Conservation (phyloP, 2,888 invertebrate genomes). For the Eulithis testata region DNA sequence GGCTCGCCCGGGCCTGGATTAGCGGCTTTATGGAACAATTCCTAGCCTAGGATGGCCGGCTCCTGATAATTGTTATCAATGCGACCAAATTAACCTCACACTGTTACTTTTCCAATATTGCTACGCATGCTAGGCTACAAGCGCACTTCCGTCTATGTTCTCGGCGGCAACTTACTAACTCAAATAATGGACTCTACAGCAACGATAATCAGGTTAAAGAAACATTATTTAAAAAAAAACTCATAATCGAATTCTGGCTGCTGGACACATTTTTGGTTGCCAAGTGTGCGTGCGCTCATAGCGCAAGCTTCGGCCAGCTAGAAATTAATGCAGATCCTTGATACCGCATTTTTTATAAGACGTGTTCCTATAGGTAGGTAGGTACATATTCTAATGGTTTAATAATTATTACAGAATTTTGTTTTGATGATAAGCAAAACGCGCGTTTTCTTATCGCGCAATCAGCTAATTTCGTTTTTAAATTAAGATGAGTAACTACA, state of each 20-base stretch:
- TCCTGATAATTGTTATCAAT: slow-evolving; percentile 82
- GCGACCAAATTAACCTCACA: slow-evolving; percentile 68
- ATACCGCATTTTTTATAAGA: no score
- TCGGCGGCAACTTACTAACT: no score
- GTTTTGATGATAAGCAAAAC: slow-evolving; percentile 19
- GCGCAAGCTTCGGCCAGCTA: no score
- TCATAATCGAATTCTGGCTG: no score
- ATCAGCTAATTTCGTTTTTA: slow-evolving; percentile 65
- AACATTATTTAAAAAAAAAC: no score
- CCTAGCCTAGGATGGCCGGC: slow-evolving; percentile 66
- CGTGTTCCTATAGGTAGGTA: no score
- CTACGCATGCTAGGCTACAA: not conserved
- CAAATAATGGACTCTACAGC: no score
- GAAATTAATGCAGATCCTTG: no score
- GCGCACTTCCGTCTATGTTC: no score
- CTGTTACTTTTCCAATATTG: slow-evolving; percentile 54
- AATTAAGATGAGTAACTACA: slow-evolving; percentile 68
- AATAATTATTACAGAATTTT: not conserved
- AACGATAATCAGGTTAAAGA: no score
- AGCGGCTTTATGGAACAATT: slow-evolving; percentile 80
- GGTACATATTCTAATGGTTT: not conserved
- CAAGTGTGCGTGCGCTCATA: no score
- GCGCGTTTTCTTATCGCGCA: slow-evolving; percentile 34
- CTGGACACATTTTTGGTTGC: no score
- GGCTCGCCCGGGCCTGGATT: slow-evolving; percentile 74